Conservation (phyloP, 92 coral and sea anemone genomes). For the Metridium senile region DNA sequence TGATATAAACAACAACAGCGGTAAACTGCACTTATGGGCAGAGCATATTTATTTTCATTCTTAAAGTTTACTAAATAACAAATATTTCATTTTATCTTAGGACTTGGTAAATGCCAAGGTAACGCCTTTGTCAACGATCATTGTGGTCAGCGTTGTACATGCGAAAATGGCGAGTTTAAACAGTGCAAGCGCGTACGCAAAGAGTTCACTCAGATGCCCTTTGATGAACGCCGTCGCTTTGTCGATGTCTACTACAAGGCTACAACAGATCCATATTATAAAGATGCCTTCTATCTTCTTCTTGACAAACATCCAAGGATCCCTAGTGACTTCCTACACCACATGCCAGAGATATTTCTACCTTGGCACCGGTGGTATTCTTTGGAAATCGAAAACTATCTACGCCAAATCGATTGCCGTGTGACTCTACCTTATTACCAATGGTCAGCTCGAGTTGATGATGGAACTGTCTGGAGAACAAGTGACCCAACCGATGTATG, state of each 20-base stretch:
- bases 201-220: conserved; percentile 60
- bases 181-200: conserved; percentile 57
- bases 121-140: conserved; percentile 30
- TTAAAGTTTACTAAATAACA: no score
- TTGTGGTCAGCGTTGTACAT: conserved; percentile 51
- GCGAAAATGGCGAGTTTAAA: conserved; percentile 17
- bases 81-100: no score
- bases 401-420: conserved; percentile 64
- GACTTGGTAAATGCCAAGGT: background rate
- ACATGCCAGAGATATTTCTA: conserved; percentile 38
- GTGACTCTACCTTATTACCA: conserved; percentile 70
- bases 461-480: conserved; percentile 6
- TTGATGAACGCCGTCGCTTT: conserved; percentile 45
- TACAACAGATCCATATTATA: conserved; percentile 41
- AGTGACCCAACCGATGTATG: conserved; percentile 34
- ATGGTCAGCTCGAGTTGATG: conserved; percentile 49
- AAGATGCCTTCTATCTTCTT: conserved; percentile 37
- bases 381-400: conserved; percentile 58
- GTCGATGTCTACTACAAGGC: conserved; percentile 34
- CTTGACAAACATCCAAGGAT: conserved; percentile 28
- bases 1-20: no score
- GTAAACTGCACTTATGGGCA: no score
- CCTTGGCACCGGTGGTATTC: conserved; percentile 78
- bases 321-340: conserved; percentile 27
- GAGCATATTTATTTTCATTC: no score